Percentiles rank a stretch among this genome's conserved stretches.
These are phyloP conservation scores for Acleris emargana DNA, from an alignment of 2,888 invertebrate species.

Conservation along the genomic window DNA sequence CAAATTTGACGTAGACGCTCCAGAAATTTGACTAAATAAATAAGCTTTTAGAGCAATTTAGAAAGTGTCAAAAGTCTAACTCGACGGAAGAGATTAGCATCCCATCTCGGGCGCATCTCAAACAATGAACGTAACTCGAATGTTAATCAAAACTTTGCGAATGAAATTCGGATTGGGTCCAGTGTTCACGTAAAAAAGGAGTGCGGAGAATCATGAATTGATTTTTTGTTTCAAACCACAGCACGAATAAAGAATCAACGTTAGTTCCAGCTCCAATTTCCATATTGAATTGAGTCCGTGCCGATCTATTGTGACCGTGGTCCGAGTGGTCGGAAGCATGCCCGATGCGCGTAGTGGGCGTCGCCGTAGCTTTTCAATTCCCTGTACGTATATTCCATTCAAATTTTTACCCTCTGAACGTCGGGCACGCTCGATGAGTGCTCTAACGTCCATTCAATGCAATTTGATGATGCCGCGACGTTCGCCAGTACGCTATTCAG, in stretches of 20 bases:
- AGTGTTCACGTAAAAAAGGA: constrained; percentile 15
- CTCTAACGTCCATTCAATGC: constrained; percentile 78
- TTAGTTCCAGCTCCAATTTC: constrained; percentile 71
- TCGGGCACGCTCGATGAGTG: constrained; percentile 71
- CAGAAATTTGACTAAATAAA: constrained; percentile 55
- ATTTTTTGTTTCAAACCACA: constrained; percentile 31
- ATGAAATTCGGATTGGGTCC: constrained; percentile 16
- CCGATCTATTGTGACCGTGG: constrained; percentile 68
- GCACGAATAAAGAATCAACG: constrained; percentile 46
- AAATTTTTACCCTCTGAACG: constrained; percentile 79
- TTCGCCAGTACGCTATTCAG: constrained; percentile 60
- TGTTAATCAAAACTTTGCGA: constrained; percentile 34
- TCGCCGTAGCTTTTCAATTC: constrained; percentile 57
- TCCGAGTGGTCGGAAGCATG: constrained; percentile 75
- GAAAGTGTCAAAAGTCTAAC: constrained; percentile 54
- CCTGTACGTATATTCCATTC: constrained; percentile 73
- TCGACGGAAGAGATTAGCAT: constrained; percentile 43
- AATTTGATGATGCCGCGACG: constrained; percentile 79
- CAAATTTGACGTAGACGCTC: constrained; percentile 50
- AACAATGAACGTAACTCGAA: constrained; percentile 32
- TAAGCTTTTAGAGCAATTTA: constrained; percentile 57
- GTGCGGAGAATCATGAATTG: not conserved
- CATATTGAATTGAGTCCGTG: constrained; percentile 72
- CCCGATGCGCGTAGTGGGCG: constrained; percentile 59
- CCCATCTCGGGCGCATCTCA: constrained; percentile 23